These are phyloP conservation scores for Hydroisotoma schaefferi DNA, from an alignment of 2,888 invertebrate genomes.

Conservation along the genomic window DNA sequence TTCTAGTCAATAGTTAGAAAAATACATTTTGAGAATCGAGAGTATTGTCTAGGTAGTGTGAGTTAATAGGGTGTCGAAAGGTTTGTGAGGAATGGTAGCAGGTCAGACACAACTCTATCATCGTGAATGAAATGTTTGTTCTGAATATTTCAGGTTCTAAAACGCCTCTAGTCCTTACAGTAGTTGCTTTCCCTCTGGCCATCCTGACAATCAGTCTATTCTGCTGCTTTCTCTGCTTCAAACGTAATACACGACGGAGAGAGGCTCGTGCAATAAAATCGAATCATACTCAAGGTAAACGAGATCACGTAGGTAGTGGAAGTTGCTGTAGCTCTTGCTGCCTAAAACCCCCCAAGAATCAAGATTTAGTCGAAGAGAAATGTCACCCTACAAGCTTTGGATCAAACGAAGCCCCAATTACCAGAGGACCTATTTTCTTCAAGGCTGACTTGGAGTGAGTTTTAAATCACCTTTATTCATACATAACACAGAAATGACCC, in stretches of 20 bases:
- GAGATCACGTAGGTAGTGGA: not conserved
- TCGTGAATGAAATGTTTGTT: too few relatives aligned
- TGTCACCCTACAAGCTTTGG: constrained; percentile 12
- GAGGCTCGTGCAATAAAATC: not conserved
- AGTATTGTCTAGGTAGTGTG: not conserved
- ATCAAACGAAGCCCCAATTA: constrained; percentile 27
- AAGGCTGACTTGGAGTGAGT: constrained; percentile 40
- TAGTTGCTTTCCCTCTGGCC: constrained; percentile 30
- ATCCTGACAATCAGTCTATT: constrained; percentile 27
- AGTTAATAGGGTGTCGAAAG: too few relatives aligned
- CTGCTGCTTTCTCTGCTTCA: constrained; percentile 34
- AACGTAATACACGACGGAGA: constrained; percentile 22
- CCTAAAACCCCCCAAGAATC: constrained; percentile 1
- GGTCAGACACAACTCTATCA: too few relatives aligned
- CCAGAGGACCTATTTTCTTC: constrained; percentile 36
- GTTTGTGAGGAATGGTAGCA: not conserved
- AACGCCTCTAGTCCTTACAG: constrained; percentile 34
- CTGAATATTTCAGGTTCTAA: constrained; percentile 28
- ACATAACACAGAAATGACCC: not conserved
- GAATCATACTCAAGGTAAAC: not conserved
- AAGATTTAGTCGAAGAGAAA: constrained; percentile 1
- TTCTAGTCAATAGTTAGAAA: too few relatives aligned
- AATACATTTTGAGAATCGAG: not conserved
- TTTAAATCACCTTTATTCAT: not conserved
- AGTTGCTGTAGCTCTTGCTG: constrained; percentile 17